Evolutionary conservation across 2,888 invertebrate genomes (phyloP), one percentile per base, ranked within the genome.

Genomic region (Mylabris sibirica): DNA sequence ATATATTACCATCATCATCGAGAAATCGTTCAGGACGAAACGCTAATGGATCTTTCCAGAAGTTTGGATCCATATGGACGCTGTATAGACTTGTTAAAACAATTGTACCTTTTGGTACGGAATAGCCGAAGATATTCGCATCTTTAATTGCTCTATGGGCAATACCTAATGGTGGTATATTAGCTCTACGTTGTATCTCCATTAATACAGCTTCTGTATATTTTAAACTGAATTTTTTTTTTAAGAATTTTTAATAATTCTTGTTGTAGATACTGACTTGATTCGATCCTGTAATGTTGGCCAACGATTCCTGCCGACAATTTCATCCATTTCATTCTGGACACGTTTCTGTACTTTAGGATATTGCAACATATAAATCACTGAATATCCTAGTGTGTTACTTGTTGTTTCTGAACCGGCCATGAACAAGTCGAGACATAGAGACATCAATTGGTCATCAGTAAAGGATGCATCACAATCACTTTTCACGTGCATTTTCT

Each of bases 401-500:
- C 89, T 89, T 0, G 91, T 91, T 0, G 92, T 92, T 82, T 92
- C 92, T 9, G 89, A 87, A 2, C 91, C 91, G 4, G 91, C 91
- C 83, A 91, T 87, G 20, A 91, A 87, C 66, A 92, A 83, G 77
- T 92, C 92, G 76, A 91, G 79, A 76, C 91, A 91, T 1, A 91
- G 53, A 0, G 84, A 81, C 67, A 84, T 76, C 14, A 85, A 70
- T 74, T 85, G 85, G 63, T 85, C 81, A 68, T 83, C 84, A 81
- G 71, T 60, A 80, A 64, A 64, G 57, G 41, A 67, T 38, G 35
- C 53, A 53, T 17, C 22, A 64, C 12, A 35, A 6, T 85, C 83
- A n/a, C 81, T 81, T 65, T 84, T 83, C 1, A 83, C 75, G 8
- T 86, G 77, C 80, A 91, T 89, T 79, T 91, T 89, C 62, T 87